A percentile compares a stretch with the other conserved stretches of the same genome.
Conservation (phyloP, 1,140 invertebrate species). For the Calliopsis andreniformis region DNA sequence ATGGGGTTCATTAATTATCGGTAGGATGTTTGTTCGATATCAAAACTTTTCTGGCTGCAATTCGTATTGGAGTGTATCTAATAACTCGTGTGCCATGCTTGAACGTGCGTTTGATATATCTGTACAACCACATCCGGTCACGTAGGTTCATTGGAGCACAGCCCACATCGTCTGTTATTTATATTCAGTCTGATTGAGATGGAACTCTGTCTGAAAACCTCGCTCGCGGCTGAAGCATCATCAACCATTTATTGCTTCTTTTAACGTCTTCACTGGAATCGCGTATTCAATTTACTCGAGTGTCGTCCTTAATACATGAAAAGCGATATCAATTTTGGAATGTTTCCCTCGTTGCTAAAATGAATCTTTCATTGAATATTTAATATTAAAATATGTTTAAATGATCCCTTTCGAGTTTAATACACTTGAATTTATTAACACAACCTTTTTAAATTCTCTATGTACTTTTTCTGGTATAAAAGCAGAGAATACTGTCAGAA, state of each 20-base stretch:
- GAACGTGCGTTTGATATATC: constrained; percentile 18
- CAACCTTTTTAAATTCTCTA: too few species aligned
- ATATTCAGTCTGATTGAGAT: constrained; percentile 66
- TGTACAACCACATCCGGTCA: constrained; percentile 49
- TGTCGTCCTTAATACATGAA: neutral
- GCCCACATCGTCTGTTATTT: constrained; percentile 63
- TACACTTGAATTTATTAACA: too few species aligned
- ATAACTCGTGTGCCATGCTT: constrained; percentile 25
- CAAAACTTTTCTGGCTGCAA: too few species aligned
- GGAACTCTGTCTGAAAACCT: constrained; percentile 65
- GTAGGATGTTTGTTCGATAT: neutral
- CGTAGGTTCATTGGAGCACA: constrained; percentile 49
- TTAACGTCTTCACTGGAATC: neutral
- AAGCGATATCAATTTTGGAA: neutral
- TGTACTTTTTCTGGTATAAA: too few species aligned
- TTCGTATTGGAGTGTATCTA: constrained; percentile 16
- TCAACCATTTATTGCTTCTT: constrained; percentile 1
- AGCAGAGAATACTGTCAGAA: too few species aligned
- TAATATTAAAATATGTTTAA: too few species aligned
- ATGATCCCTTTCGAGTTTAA: too few species aligned
- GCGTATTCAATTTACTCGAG: neutral
- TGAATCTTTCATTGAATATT: too few species aligned
- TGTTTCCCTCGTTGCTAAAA: neutral
- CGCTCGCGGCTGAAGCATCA: constrained; percentile 12
- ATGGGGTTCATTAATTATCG: neutral